Percentiles rank a stretch among this genome's conserved stretches.
phyloP scores from a whole-genome alignment of 2,113 vertebrate species.

The Aptenodytes forsteri region DNA sequence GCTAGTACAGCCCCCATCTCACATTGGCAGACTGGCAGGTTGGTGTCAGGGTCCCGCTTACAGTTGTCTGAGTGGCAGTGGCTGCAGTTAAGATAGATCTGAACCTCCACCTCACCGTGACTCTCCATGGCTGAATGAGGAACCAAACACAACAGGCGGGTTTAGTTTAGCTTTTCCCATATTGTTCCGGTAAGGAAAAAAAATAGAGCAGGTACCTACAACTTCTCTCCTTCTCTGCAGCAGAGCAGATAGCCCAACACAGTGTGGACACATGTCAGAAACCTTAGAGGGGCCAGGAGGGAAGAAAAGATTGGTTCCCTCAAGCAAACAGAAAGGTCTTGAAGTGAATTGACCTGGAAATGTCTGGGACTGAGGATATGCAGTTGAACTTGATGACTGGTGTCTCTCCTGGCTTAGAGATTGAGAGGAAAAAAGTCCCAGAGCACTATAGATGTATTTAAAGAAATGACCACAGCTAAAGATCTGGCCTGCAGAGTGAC shows the following conservation, averaged over 20 bases:
- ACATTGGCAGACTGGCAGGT: conserved; percentile 82
- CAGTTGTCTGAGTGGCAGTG: conserved; percentile 89
- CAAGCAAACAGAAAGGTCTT: background rate
- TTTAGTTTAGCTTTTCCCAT: background rate
- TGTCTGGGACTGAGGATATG: background rate
- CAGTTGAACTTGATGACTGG: background rate
- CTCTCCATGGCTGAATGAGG: conserved; percentile 82
- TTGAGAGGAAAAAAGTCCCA: background rate
- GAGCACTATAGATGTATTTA: background rate
- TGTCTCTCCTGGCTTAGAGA: background rate
- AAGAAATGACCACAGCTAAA: background rate
- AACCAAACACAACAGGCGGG: background rate
- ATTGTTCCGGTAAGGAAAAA: background rate
- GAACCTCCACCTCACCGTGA: conserved; percentile 88
- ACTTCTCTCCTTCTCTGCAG: background rate
- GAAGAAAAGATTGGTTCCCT: background rate
- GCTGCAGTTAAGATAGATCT: conserved; percentile 86
- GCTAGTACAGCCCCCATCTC: conserved; percentile 81
- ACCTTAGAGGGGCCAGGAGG: background rate
- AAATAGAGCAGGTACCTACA: background rate
- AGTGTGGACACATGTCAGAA: background rate
- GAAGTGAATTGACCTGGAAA: background rate
- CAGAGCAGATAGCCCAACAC: background rate
- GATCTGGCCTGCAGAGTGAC: background rate
- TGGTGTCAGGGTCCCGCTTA: conserved; percentile 77